Evolutionary conservation across 1,140 invertebrate genomes (phyloP), one percentile per base, ranked within the genome.

Genomic region (Hormaphis cornu): DNA sequence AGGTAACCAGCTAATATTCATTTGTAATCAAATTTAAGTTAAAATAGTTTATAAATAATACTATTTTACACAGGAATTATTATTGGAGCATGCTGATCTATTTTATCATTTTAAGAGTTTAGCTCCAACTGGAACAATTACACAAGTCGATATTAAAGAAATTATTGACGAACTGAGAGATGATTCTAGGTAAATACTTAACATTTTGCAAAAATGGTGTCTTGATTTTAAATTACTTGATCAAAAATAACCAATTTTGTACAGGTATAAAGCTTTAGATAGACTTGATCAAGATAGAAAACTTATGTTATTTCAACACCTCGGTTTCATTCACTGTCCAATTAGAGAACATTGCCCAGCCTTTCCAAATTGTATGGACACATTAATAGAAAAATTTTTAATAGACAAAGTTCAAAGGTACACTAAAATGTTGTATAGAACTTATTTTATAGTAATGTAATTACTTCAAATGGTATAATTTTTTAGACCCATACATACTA

Each of bases 251-350:
- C 26, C 4, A 5, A 40, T 58, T 69, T 26, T 63, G 5, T 71
- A 28, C 74, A 88, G 93, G 80, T 97, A 94, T 78, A 94, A 95
- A 81, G 87, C 92, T 75, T 82, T 98, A 75, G 91, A 95, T 78
- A 83, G 91, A 72, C 81, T 97, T 74, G 93, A 97, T 80, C 93
- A 96, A 80, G 95, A 97, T 75, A 81, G 95, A 72, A 93, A 94
- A 76, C 80, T 96, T 70, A 93, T 97, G 85, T 81, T 98, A 26
- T 91, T 96, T 72, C 93, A 95, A 77, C 95, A 97, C 80, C 80
- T 97, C 28, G 93, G 94, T 58, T 98, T 97, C 80, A 89, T 98
- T 52, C 94, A 98, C 79, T 94, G 91, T 80, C 93, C 95, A 14
- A 91, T 94, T 75, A 81, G 89, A 35, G 94, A 97, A 78, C 91